These are phyloP conservation scores for Chiloscyllium punctatum DNA, from an alignment of 2,797 vertebrate species.

Conservation along the genomic window DNA sequence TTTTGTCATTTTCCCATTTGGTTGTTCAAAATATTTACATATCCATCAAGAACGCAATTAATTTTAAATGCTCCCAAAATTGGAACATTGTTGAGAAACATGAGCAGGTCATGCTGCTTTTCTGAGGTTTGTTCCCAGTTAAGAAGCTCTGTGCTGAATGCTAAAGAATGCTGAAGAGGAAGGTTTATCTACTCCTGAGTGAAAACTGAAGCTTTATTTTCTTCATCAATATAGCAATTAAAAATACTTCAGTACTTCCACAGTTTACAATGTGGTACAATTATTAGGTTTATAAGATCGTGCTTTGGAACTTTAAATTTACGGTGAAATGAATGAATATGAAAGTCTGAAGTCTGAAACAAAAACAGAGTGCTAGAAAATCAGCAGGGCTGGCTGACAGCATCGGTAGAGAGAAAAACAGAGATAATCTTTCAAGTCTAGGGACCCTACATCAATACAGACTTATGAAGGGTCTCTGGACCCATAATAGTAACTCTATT, in stretches of 20 bases:
- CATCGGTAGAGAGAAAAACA: no score
- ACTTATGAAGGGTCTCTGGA: no score
- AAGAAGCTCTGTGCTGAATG: neutral
- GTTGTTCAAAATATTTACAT: neutral
- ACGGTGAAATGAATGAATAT: no score
- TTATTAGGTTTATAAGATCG: no score
- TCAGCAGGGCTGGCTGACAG: no score
- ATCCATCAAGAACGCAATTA: neutral
- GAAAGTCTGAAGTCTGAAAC: no score
- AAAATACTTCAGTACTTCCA: neutral
- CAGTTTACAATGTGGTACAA: no score
- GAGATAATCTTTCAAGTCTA: no score
- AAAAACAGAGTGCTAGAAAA: no score
- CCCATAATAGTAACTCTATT: no score
- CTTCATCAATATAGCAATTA: neutral
- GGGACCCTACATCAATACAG: no score
- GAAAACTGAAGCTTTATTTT: neutral
- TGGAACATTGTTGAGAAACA: neutral
- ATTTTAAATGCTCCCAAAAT: neutral
- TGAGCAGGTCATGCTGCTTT: neutral
- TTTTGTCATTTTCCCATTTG: neutral
- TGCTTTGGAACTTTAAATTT: no score
- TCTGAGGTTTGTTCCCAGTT: neutral
- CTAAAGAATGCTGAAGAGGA: neutral
- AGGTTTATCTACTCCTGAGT: neutral